Percentiles rank a stretch among this genome's conserved stretches.
These are phyloP conservation scores for Chrysotoxum bicinctum DNA, from an alignment of 2,888 invertebrate genomes.

Conservation along the genomic window DNA sequence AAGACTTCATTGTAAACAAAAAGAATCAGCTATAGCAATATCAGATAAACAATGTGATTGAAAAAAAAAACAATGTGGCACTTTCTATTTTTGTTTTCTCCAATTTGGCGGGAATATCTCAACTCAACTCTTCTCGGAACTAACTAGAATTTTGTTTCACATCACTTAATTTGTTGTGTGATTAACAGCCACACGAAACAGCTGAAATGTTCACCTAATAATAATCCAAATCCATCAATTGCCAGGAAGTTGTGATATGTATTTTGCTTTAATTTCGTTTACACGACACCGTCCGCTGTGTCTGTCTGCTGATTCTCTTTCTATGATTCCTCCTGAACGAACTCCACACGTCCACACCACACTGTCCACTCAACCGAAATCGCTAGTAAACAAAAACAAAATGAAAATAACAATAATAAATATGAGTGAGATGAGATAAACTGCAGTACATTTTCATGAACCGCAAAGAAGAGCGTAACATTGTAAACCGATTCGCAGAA, in stretches of 20 bases:
- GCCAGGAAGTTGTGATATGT: background rate
- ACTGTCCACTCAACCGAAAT: slow-evolving; percentile 7
- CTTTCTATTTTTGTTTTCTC: background rate
- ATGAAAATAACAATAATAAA: slow-evolving; percentile 17
- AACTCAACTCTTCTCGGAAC: background rate
- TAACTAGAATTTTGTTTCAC: background rate
- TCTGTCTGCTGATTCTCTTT: background rate
- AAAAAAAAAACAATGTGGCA: background rate
- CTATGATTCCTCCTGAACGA: background rate
- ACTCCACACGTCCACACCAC: too few relatives aligned
- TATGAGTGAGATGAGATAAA: background rate
- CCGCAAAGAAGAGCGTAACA: slow-evolving; percentile 9
- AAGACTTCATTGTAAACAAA: too few relatives aligned
- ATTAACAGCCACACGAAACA: background rate
- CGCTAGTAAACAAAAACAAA: slow-evolving; percentile 38
- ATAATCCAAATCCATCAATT: slow-evolving; percentile 4
- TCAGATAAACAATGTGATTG: background rate
- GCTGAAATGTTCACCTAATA: slow-evolving; percentile 11
- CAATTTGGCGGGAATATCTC: background rate
- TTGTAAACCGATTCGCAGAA: slow-evolving; percentile 15
- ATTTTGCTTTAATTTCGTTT: background rate
- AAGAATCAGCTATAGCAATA: too few relatives aligned
- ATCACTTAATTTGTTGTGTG: background rate
- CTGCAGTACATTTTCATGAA: slow-evolving; percentile 7
- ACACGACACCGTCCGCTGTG: background rate